Evolutionary conservation across 2,888 invertebrate genomes (phyloP), one percentile per base, ranked within the genome.

Genomic region (Dioctria rufipes): DNA sequence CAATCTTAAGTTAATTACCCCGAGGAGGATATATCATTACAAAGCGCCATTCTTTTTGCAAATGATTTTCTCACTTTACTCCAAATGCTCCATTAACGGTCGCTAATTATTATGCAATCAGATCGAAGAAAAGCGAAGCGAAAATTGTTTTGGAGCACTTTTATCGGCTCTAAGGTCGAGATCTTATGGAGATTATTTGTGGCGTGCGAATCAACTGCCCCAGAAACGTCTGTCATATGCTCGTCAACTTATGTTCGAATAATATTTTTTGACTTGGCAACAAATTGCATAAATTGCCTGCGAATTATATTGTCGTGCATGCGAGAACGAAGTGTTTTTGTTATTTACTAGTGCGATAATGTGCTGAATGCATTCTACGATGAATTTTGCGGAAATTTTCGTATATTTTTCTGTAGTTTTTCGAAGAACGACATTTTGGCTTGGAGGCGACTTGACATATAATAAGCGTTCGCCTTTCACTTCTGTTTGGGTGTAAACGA

Each of bases 141-240:
- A 37, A 25, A 61, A 51, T 69, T 25, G 25, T 69, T 69, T 69
- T 37, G 51, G 65, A 25, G 69, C 51, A 11, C 25, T 69, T 51
- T 67, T 43, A 46, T 51, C 11, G 25, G 43, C n/a, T 46, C 67
- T 42, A 43, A 43, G 46, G 25, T 46, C 43, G 46, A 25, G 43
- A 13, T 43, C 8, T 25, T 43, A 46, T 67, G 46, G 5, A 25
- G n/a, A 5, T 8, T 40, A 37, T 51, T 25, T 25, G 25, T 69
- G 69, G 51, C 69, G 69, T 69, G 69, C 69, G 54, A 51, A 69
- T 5, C 49, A 51, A 43, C 69, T 69, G 51, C 51, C 51, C 69
- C 69, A 69, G 69, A 69, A 69, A 69, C 37, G 69, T 51, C 69
- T 69, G 51, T 69, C 69, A 69, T 49, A 58, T 43, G 49, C 69